Evolutionary conservation across 2,888 invertebrate species (phyloP).

Genomic region (Leptopterna dolabrata): DNA sequence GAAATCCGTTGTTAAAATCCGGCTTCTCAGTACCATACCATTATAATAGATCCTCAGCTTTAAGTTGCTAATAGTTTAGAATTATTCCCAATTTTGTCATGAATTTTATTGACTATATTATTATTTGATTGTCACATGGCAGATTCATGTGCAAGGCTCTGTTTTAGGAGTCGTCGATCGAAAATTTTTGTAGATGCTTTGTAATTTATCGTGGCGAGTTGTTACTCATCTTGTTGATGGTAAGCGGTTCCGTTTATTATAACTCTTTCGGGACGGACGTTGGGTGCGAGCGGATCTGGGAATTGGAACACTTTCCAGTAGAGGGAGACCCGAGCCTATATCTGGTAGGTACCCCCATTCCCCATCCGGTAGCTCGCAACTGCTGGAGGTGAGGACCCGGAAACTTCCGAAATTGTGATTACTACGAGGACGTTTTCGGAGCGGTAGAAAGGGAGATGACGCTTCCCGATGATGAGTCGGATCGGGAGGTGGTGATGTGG

Average conservation of each 20-base stretch:
- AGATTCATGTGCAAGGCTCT: too few relatives aligned
- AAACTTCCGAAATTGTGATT: background rate
- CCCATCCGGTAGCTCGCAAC: background rate
- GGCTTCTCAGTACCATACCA: too few relatives aligned
- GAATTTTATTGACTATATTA: too few relatives aligned
- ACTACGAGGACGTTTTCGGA: background rate
- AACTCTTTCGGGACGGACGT: background rate
- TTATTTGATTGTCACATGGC: too few relatives aligned
- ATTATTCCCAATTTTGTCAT: too few relatives aligned
- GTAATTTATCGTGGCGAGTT: background rate
- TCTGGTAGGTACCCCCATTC: background rate
- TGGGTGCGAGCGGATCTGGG: background rate
- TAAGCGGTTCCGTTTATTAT: background rate
- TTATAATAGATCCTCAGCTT: too few relatives aligned
- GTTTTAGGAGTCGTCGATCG: too few relatives aligned
- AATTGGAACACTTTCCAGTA: conserved; percentile 18
- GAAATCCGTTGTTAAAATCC: too few relatives aligned
- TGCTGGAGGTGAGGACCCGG: background rate
- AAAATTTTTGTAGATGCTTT: too few relatives aligned
- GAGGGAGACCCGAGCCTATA: background rate
- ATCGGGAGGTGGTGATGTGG: background rate
- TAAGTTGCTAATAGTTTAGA: too few relatives aligned
- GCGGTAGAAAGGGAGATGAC: background rate
- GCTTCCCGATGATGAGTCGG: background rate
- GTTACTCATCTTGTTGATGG: background rate